These are phyloP conservation scores for Labia minor DNA, from an alignment of 2,888 invertebrate species.

Conservation along the genomic window DNA sequence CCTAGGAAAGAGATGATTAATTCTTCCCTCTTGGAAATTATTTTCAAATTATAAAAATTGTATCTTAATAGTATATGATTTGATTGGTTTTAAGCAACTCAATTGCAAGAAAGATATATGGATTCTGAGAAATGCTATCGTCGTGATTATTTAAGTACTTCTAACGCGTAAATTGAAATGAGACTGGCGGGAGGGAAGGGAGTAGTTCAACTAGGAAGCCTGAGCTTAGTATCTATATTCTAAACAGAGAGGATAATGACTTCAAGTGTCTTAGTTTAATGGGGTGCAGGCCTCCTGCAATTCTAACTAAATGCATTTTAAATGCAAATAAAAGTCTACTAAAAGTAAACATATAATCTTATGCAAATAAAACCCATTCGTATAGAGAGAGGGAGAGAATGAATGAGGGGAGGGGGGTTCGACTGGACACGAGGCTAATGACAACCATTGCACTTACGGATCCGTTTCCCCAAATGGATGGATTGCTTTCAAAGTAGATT, in stretches of 20 bases:
- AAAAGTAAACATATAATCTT: conserved; percentile 4
- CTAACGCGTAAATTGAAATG: background rate
- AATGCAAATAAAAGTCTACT: conserved; percentile 13
- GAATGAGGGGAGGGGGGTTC: no score
- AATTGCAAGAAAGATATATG: no score
- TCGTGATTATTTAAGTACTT: conserved; percentile 8
- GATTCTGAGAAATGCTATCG: no score
- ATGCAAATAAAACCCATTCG: background rate
- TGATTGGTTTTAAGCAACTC: background rate
- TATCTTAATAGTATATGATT: background rate
- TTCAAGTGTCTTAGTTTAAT: background rate
- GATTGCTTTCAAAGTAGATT: background rate
- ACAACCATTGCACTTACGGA: background rate
- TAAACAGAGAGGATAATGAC: background rate
- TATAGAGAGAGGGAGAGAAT: no score
- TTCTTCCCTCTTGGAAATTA: background rate
- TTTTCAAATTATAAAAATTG: background rate
- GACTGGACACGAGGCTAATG: background rate
- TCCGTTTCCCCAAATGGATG: background rate
- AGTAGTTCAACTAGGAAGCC: background rate
- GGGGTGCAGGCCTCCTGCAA: background rate
- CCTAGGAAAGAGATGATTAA: background rate
- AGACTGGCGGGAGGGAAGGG: no score
- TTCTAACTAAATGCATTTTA: background rate
- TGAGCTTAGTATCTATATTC: no score